Base-by-base conservation (phyloP, 1,140 invertebrate species). In the Hycleus cichorii region DNA sequence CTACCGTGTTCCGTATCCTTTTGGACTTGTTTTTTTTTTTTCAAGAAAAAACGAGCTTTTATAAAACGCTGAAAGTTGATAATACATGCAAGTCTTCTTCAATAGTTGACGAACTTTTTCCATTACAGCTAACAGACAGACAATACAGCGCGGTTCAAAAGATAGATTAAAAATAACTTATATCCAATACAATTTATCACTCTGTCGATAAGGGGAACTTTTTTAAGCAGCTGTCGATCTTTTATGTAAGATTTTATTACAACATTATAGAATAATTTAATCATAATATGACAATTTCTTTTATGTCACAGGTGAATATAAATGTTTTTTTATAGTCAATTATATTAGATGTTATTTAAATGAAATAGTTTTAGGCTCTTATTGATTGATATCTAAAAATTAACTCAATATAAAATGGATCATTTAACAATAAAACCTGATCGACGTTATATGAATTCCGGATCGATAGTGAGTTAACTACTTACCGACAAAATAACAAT, bases 91-190 rank as follows among this genome's bases (percentile, higher is more conserved):
- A 66, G 62, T 66, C 62, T 56, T 63, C 58, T 48, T 58, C 62
- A 58, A 66, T 66, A 68, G 64, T 64, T 64, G 64, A 64, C 62
- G 61, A 68, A 68, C 64, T 68, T 68, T 68, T 68, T 68, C 66
- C 66, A 68, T 68, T 68, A 68, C 60, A 58, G 53, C 60, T 61
- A 68, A 66, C 65, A 65, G 58, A 67, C 64, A 66, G 64, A 66
- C 66, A 68, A 68, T 66, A 60, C 60, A 66, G 58, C 24, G 39
- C 52, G 47, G 55, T 57, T 66, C 60, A 66, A 66, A 66, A 55
- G 52, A 49, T 50, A 59, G 57, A 59, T 58, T 58, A 58, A 66
- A 67, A 65, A 67, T 52, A 67, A 64, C 60, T 65, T 64, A 60
- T 59, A 63, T 62, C 47, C 50, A 61, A 62, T 65, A 58, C 54